Evolutionary conservation across 1,140 invertebrate species (phyloP).

Genomic region (Procambarus clarkii): DNA sequence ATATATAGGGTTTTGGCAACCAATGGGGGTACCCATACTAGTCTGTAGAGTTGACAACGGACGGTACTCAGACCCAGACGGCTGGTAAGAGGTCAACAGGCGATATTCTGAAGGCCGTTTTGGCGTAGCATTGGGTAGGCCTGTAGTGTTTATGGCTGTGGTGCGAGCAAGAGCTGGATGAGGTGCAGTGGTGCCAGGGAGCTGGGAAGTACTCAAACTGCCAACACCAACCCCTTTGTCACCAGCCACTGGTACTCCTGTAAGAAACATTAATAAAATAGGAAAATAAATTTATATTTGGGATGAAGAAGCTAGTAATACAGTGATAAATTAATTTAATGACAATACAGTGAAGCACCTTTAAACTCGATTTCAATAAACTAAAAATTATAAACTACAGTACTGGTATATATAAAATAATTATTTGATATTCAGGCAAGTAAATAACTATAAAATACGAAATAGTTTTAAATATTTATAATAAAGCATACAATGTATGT

Average conservation of each 20-base stretch:
- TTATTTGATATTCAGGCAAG: too few relatives aligned
- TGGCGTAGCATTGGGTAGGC: conserved; percentile 42
- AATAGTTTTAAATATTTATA: too few relatives aligned
- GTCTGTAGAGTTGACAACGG: conserved; percentile 55
- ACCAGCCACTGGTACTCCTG: conserved; percentile 8
- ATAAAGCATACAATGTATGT: too few relatives aligned
- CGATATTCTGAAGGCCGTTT: conserved; percentile 9
- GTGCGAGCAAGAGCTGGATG: conserved; percentile 31
- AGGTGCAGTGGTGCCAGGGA: conserved; percentile 27
- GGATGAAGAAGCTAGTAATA: too few relatives aligned
- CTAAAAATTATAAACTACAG: too few relatives aligned
- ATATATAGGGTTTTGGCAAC: conserved; percentile 57
- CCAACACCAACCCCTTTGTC: conserved; percentile 25
- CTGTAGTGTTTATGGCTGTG: conserved; percentile 45
- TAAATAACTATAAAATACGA: too few relatives aligned
- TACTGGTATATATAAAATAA: too few relatives aligned
- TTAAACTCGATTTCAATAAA: too few relatives aligned
- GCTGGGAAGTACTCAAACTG: conserved; percentile 38
- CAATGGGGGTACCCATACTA: conserved; percentile 39
- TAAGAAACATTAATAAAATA: neutral
- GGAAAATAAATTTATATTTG: too few relatives aligned
- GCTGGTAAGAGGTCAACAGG: conserved; percentile 15
- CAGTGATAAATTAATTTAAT: too few relatives aligned
- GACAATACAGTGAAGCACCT: too few relatives aligned
- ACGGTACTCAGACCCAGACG: conserved; percentile 30